Percentiles rank a stretch among this genome's conserved stretches.
Evolutionary conservation across 1,140 invertebrate species (phyloP).

Genomic region (Ctenoplectra terminalis): DNA sequence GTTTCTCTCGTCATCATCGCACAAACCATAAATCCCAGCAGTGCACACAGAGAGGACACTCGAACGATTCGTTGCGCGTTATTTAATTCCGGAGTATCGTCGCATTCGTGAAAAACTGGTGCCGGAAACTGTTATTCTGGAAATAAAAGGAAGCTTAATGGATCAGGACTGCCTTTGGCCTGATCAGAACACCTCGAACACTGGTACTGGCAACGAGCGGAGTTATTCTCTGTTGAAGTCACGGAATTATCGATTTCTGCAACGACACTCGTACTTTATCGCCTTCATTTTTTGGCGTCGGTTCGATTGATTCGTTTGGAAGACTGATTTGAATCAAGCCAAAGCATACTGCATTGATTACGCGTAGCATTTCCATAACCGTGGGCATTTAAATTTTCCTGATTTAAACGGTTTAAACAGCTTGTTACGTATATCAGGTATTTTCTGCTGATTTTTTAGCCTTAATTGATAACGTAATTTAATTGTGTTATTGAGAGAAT

Average conservation of each 20-base stretch:
- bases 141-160: constrained; percentile 45
- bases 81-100: constrained; percentile 40
- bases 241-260: neutral
- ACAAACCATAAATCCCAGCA: constrained; percentile 18
- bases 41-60: neutral
- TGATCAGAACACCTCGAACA: neutral
- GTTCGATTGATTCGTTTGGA: neutral
- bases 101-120: neutral
- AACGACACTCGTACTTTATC: neutral
- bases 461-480: neutral
- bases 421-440: neutral
- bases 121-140: constrained; percentile 6
- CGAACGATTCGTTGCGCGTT: constrained; percentile 24
- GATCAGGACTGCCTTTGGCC: constrained; percentile 8
- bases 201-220: no score
- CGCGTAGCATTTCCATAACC: neutral
- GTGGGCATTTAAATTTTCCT: neutral
- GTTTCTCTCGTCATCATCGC: constrained; percentile 15
- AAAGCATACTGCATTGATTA: neutral
- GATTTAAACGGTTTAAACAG: neutral
- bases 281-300: neutral
- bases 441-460: neutral
- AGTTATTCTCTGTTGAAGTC: neutral
- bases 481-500: neutral
- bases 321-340: neutral